phyloP scores from a whole-genome alignment of 92 coral and sea anemone genomes.

The Parazoanthus swiftii region DNA sequence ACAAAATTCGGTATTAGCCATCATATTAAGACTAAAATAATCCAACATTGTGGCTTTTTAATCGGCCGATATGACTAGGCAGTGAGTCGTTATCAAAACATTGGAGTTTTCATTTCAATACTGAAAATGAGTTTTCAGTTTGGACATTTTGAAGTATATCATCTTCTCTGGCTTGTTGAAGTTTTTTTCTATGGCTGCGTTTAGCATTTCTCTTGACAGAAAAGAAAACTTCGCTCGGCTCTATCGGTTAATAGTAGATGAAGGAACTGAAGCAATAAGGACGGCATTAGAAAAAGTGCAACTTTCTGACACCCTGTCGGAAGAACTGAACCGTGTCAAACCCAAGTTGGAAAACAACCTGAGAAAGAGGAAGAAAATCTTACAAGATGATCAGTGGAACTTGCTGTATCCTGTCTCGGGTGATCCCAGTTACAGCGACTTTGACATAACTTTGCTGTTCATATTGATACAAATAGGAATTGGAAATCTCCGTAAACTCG shows the following conservation, averaged over 20 bases:
- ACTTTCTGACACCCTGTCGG: constrained; percentile 29
- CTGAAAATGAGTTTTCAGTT: background rate
- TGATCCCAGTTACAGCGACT: constrained; percentile 45
- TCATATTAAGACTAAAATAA: background rate
- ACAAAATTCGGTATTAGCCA: background rate
- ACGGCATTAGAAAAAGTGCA: constrained; percentile 15
- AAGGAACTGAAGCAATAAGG: constrained; percentile 48
- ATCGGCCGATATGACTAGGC: background rate
- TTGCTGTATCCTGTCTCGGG: constrained; percentile 49
- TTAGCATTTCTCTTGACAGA: background rate
- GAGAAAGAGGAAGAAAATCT: constrained; percentile 28
- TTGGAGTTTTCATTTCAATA: background rate
- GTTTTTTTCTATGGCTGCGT: constrained; percentile 5
- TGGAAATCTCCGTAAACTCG: constrained; percentile 38
- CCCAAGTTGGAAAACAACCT: constrained; percentile 20
- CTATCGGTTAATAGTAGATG: constrained; percentile 47
- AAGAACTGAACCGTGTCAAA: constrained; percentile 15
- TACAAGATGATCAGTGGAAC: constrained; percentile 53
- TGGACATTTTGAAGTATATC: background rate
- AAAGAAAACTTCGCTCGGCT: constrained; percentile 53
- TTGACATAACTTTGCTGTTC: constrained; percentile 62
- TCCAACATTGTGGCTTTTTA: background rate
- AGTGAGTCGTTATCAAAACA: background rate
- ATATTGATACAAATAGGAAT: constrained; percentile 43
- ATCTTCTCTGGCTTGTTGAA: background rate